Base-by-base conservation (phyloP, 2,888 invertebrate genomes). In the Melanargia galathea region DNA sequence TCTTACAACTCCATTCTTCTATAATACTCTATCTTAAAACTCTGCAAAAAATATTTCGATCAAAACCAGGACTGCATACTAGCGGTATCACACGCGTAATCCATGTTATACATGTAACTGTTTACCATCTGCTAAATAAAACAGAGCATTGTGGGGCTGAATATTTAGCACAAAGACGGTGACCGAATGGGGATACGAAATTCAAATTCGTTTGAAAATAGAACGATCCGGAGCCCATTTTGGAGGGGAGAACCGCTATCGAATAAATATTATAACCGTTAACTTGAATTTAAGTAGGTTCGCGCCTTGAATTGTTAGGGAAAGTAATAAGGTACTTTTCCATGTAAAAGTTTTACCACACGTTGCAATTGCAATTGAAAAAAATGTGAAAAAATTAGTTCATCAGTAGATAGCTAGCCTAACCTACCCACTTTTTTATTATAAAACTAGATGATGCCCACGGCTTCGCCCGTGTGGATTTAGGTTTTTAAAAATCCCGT, bases 181-280 rank as follows among this genome's bases (percentile, higher is more conserved):
- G 72, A 67, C 69, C 69, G 70, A 70, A 70, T 67, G 68, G 67
- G 67, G 62, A 81, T 83, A 79, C 76, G 80, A 85, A 87, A 79
- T 86, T 84, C 77, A 82, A 86, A 87, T 86, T 63, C 57, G 60
- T 75, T 82, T 73, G 79, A 84, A 83, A 82, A 80, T 82, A 79
- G 83, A 82, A 75, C 81, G 73, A 57, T 70, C 73, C 72, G 67
- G 73, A 55, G 66, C 68, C 33, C 48, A 33, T 26, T 20, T 48
- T 10, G 48, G 64, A 24, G 65, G 65, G 66, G 70, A 64, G 72
- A 70, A 80, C 83, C 79, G 84, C 77, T 81, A 78, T 61, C 56
- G 73, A 70, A 73, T 74, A 73, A 70, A 69, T 70, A 64, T 43
- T 35, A 55, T 52, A 56, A 68, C 67, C 56, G 68, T 67, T 67